These are phyloP conservation scores for Radopholus similis DNA, from an alignment of 1,140 invertebrate genomes.

Conservation along the genomic window DNA sequence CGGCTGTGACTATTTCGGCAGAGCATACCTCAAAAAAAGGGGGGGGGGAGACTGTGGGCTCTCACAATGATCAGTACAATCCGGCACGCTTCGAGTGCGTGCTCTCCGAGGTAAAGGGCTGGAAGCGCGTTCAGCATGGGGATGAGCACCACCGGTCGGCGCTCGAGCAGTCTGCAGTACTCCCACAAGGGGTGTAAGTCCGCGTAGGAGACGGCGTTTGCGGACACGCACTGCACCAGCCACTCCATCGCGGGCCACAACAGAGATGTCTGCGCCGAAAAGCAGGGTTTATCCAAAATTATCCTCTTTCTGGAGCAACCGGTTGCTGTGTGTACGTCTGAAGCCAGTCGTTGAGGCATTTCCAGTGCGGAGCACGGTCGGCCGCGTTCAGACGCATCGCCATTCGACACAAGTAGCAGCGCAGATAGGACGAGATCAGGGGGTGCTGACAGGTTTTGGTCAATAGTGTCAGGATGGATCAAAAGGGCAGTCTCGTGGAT, in stretches of 20 bases:
- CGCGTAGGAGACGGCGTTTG: constrained; percentile 39
- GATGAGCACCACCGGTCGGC: constrained; percentile 29
- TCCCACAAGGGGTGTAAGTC: constrained; percentile 45
- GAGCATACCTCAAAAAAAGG: constrained; percentile 19
- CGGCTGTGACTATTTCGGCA: constrained; percentile 28
- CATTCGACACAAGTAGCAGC: constrained; percentile 38
- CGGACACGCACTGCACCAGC: constrained; percentile 43
- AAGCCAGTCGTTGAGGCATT: constrained; percentile 43
- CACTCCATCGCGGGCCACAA: constrained; percentile 44
- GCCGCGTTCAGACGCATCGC: constrained; percentile 35
- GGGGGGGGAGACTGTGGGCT: not conserved
- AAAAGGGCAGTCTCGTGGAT: not conserved
- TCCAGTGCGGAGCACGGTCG: constrained; percentile 31
- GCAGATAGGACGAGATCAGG: constrained; percentile 39
- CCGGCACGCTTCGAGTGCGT: constrained; percentile 37
- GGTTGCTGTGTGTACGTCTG: constrained; percentile 36
- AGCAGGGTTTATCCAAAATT: constrained; percentile 1
- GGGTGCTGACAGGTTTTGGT: no score
- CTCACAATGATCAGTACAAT: constrained; percentile 19
- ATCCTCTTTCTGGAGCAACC: constrained; percentile 1
- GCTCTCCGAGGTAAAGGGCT: constrained; percentile 38
- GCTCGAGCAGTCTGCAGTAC: constrained; percentile 37
- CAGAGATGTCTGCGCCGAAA: constrained; percentile 16
- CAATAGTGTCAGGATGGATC: no score
- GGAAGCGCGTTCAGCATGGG: constrained; percentile 36